phyloP scores from a whole-genome alignment of 1,140 invertebrate genomes.

The Caenorhabditis tropicalis region DNA sequence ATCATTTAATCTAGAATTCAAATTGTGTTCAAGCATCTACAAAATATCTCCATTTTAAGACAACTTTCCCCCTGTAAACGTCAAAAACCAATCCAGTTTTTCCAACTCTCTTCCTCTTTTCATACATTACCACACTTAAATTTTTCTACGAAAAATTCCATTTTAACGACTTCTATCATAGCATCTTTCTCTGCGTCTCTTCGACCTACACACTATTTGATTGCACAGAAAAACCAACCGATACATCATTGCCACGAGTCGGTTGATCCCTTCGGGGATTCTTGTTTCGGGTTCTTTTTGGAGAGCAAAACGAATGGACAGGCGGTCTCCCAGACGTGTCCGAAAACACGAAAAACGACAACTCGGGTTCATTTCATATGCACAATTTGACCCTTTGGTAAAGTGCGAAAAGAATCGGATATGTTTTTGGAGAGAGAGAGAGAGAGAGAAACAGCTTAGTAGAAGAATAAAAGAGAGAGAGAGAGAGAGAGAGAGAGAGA shows the following conservation, averaged over 20 bases:
- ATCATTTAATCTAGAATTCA: too few relatives aligned
- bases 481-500: too few relatives aligned
- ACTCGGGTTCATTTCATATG: conserved; percentile 32
- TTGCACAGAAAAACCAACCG: not conserved
- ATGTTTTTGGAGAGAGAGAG: conserved; percentile 17
- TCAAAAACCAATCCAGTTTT: not conserved
- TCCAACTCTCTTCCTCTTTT: not conserved
- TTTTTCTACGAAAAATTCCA: conserved; percentile 14
- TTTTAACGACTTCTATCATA: conserved; percentile 32
- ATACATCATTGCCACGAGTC: conserved; percentile 31
- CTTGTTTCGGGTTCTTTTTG: not conserved
- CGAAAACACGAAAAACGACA: not conserved
- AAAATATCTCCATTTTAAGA: too few relatives aligned
- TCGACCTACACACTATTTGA: not conserved
- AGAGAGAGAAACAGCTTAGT: conserved; percentile 22
- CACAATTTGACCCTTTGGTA: conserved; percentile 40
- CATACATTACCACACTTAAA: conserved; percentile 12
- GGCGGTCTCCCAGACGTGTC: not conserved
- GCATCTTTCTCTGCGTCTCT: not conserved
- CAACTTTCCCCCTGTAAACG: too few relatives aligned
- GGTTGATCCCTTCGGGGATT: conserved; percentile 39
- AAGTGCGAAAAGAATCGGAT: conserved; percentile 14
- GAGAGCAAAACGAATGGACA: not conserved
- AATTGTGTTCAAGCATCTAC: too few relatives aligned
- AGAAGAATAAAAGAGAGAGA: not conserved